These are phyloP conservation scores for Zaprionus taronus DNA, from an alignment of 1,140 invertebrate species.

Conservation along the genomic window DNA sequence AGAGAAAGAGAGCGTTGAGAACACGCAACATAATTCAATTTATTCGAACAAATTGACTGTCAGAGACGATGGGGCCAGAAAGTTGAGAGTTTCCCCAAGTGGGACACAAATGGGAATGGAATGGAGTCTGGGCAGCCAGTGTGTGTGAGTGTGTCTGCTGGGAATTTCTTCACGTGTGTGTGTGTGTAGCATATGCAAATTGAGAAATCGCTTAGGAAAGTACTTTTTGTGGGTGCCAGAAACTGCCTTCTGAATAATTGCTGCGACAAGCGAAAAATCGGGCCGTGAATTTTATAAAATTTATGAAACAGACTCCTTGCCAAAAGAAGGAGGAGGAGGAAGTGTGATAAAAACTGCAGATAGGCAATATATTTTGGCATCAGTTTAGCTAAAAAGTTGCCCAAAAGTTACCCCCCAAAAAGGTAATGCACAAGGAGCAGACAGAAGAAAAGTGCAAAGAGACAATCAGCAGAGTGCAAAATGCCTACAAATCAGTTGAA, in stretches of 20 bases:
- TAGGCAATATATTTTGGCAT: conserved; percentile 1
- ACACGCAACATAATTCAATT: conserved; percentile 75
- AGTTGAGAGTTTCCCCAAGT: conserved; percentile 39
- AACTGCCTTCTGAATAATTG: conserved; percentile 68
- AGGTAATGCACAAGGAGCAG: background rate
- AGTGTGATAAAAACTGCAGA: background rate
- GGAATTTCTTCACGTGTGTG: conserved; percentile 5
- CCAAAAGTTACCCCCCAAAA: background rate
- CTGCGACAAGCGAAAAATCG: conserved; percentile 38
- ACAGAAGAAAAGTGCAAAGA: conserved; percentile 2
- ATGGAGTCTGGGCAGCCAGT: background rate
- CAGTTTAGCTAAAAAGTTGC: background rate
- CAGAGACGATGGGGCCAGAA: conserved; percentile 47
- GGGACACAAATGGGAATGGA: conserved; percentile 32
- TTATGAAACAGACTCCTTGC: conserved; percentile 23
- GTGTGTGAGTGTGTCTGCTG: conserved; percentile 2
- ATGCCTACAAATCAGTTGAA: conserved; percentile 45
- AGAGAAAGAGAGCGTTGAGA: background rate
- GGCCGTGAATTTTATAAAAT: conserved; percentile 15
- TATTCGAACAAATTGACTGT: conserved; percentile 79
- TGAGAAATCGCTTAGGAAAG: conserved; percentile 73
- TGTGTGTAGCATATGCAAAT: conserved; percentile 71
- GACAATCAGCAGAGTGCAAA: conserved; percentile 16
- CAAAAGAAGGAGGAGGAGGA: background rate
- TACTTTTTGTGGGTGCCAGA: conserved; percentile 54